phyloP scores from a whole-genome alignment of 2,113 vertebrate genomes.

The Calidris pygmaea region DNA sequence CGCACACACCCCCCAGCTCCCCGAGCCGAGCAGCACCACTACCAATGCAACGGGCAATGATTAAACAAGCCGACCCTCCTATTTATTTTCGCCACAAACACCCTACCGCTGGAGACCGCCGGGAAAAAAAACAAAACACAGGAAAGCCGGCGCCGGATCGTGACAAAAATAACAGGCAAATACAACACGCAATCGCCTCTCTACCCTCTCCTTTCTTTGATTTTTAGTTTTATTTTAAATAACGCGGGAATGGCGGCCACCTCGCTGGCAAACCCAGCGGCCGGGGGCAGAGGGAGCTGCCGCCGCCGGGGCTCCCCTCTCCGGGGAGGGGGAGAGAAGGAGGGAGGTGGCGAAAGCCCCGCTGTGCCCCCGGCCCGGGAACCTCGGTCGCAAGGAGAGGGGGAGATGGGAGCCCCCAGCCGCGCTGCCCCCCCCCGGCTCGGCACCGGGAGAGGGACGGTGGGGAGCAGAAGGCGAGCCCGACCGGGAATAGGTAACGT shows the following conservation, averaged over 20 bases:
- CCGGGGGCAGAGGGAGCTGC: background rate
- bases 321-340: background rate
- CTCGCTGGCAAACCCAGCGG: background rate
- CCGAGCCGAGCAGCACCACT: background rate
- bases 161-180: conserved; percentile 3
- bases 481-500: background rate
- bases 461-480: background rate
- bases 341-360: background rate
- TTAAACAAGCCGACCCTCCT: background rate
- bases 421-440: no score
- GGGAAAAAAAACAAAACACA: background rate
- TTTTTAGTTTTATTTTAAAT: background rate
- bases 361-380: background rate
- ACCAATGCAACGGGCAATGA: background rate
- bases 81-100: background rate
- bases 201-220: background rate
- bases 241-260: background rate
- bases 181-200: background rate
- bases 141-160: background rate
- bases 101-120: background rate
- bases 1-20: background rate
- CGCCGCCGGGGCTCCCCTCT: background rate
- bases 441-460: background rate
- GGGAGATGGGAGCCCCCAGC: background rate
- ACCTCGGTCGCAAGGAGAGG: background rate